A percentile compares a stretch with the other conserved stretches of the same genome.
Evolutionary conservation across 2,797 vertebrate species (phyloP).

Genomic region (Delichon dasypus): DNA sequence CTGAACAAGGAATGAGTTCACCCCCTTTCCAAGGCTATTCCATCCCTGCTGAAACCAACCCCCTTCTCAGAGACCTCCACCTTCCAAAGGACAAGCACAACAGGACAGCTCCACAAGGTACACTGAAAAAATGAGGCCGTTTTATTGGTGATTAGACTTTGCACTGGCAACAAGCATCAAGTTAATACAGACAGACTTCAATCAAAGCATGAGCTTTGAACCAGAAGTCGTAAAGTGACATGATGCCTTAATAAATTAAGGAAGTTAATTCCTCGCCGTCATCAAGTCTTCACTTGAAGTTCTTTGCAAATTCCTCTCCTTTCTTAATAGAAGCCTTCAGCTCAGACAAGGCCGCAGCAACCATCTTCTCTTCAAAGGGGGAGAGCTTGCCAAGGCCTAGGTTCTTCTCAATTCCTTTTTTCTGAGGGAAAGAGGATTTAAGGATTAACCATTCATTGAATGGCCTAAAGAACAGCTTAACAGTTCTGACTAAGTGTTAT

Average conservation of each 20-base stretch:
- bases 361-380: conserved; percentile 93
- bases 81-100: neutral
- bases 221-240: conserved; percentile 61
- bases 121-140: conserved; percentile 61
- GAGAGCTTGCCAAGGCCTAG: conserved; percentile 92
- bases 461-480: neutral
- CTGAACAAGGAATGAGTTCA: neutral
- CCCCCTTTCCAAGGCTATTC: neutral
- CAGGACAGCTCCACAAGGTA: neutral
- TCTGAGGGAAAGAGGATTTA: conserved; percentile 73
- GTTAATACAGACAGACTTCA: conserved; percentile 14
- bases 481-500: neutral
- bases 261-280: neutral
- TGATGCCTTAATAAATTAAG: conserved; percentile 78
- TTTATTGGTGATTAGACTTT: conserved; percentile 69
- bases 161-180: conserved; percentile 3
- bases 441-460: conserved; percentile 25
- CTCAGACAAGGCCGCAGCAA: conserved; percentile 85
- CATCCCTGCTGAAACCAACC: neutral
- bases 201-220: conserved; percentile 12
- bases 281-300: conserved; percentile 83
- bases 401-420: conserved; percentile 97
- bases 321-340: conserved; percentile 97
- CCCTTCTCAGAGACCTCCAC: neutral
- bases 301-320: conserved; percentile 94